phyloP scores from a whole-genome alignment of 2,888 invertebrate genomes.

The Lasioglossum vierecki region DNA sequence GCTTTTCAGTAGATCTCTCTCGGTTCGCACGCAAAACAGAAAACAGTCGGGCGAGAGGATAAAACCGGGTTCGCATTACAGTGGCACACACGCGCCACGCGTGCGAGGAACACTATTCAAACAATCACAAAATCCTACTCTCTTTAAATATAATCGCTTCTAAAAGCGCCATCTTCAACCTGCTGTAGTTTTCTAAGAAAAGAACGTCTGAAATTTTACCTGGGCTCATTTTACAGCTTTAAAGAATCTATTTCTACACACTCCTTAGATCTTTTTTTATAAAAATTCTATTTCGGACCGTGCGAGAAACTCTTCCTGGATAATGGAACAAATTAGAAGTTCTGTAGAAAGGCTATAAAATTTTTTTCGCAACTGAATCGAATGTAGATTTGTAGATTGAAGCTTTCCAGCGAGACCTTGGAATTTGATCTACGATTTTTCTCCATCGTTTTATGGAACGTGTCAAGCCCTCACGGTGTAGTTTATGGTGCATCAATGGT shows the following conservation, averaged over 20 bases:
- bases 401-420: not conserved
- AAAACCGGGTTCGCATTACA: slow-evolving; percentile 26
- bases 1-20: slow-evolving; percentile 57
- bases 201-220: not conserved
- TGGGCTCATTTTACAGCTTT: not conserved
- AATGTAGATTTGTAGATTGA: not conserved
- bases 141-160: not conserved
- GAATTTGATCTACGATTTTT: not conserved
- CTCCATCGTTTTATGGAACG: not conserved
- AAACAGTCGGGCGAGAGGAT: slow-evolving; percentile 19
- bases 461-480: not conserved
- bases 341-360: not conserved
- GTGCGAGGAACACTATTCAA: not conserved
- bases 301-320: not conserved
- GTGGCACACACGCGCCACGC: slow-evolving; percentile 20
- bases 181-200: not conserved
- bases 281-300: not conserved
- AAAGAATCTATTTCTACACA: not conserved
- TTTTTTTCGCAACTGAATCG: not conserved
- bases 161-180: not conserved
- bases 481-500: too few species aligned
- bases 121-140: not conserved
- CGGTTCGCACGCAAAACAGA: slow-evolving; percentile 38
- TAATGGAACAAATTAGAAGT: not conserved
- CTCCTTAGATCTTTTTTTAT: rapidly evolving